Evolutionary conservation across 92 coral and sea anemone species (phyloP).

Genomic region (Phenganax marumi): DNA sequence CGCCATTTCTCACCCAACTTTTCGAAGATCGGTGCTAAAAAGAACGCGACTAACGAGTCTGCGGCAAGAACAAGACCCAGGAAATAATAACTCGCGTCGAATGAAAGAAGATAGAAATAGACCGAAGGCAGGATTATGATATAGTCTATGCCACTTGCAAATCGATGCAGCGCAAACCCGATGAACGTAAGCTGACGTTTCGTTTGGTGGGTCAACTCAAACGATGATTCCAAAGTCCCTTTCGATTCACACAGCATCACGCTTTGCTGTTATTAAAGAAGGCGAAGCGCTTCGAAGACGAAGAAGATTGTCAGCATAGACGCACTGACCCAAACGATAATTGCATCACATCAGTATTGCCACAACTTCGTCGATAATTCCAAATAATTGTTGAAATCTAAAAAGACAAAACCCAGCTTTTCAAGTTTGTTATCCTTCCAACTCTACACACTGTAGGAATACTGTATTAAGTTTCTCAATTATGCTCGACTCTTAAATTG

Average conservation of each 20-base stretch:
- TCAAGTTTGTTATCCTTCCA: no score
- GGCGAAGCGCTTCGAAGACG: no score
- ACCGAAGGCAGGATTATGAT: constrained; percentile 35
- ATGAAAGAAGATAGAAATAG: constrained; percentile 28
- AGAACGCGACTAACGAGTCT: constrained; percentile 28
- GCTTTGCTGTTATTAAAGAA: no score
- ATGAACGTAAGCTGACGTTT: constrained; percentile 37
- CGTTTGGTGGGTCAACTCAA: constrained; percentile 35
- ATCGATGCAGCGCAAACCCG: constrained; percentile 35
- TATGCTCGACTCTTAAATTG: background rate
- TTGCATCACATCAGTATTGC: no score
- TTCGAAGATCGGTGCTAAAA: constrained; percentile 31
- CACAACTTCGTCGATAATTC: no score
- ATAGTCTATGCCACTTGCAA: constrained; percentile 43
- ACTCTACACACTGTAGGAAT: no score
- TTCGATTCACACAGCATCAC: constrained; percentile 41
- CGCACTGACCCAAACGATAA: no score
- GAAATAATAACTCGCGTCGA: constrained; percentile 11
- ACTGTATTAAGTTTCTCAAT: background rate
- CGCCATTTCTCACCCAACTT: constrained; percentile 24
- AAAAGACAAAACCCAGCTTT: no score
- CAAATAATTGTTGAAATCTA: no score
- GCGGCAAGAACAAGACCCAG: constrained; percentile 34
- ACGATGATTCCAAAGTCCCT: constrained; percentile 42
- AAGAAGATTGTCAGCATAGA: no score